Base-by-base conservation (phyloP, 2,113 vertebrate species). In the Noctilio leporinus region DNA sequence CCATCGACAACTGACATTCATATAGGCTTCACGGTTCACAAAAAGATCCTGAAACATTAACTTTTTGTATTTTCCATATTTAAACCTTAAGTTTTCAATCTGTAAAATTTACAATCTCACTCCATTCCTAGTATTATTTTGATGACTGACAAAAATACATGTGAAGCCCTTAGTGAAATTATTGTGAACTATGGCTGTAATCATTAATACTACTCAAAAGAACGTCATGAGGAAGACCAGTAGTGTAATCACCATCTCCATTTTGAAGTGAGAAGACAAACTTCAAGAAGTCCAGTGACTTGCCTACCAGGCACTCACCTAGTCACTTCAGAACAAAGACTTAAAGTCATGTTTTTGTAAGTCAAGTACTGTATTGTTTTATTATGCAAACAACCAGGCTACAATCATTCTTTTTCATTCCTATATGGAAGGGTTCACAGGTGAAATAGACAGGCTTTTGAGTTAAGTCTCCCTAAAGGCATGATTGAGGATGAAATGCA, bases 191-290 rank as follows among this genome's bases (percentile, higher is more conserved):
- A 49, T 86, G 40, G 45, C 12, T 86, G 1, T 64, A 70, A 77
- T 43, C 2, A 83, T 62, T 80, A 77, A 75, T 81, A 77, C 72
- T 24, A 65, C 92, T 89, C 43, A 95, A 81, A 96, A 85, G 19
- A 87, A 49, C 55, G 14, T 35, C 67, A 24, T 51, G 9, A 69
- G 8, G 17, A n/a, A 89, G 57, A 33, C 11, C 0, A 3, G 35
- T 49, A 92, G 8, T 78, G 33, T 64, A 55, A 69, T 92, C 51
- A 76, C 33, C 4, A 65, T 72, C 73, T 90, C 40, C n/a, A 62
- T n/a, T 87, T 40, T 72, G 47, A 88, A 86, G 15, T 30, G 22
- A 87, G 64, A 86, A 97, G 51, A 87, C 4, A 88, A 96, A 95
- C 30, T 65, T 81, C 3, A 45, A 75, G 11, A 77, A n/a, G 6